Conservation (phyloP, 2,888 invertebrate species). For the Thereva nobilitata region DNA sequence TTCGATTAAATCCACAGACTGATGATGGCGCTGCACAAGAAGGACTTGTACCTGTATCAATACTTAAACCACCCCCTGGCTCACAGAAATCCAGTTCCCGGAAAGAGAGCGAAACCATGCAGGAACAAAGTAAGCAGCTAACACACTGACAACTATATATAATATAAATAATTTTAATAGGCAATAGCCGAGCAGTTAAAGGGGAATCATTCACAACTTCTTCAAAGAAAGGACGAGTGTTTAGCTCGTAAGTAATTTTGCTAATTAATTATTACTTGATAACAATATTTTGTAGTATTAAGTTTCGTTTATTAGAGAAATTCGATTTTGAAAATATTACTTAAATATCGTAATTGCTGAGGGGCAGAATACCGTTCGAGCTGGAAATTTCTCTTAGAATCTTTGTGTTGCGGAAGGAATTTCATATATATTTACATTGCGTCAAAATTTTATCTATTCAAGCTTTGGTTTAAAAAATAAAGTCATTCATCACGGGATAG, state of each 20-base stretch:
- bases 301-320: no score
- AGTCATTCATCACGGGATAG: no score
- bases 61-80: slow-evolving; percentile 74
- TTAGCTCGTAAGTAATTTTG: slow-evolving; percentile 77
- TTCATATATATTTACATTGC: no score
- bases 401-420: no score
- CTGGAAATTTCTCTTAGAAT: no score
- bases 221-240: slow-evolving; percentile 81
- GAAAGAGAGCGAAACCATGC: slow-evolving; percentile 54
- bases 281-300: neutral
- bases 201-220: slow-evolving; percentile 68
- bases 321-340: no score
- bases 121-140: slow-evolving; percentile 52
- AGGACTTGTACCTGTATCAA: slow-evolving; percentile 79
- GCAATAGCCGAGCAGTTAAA: slow-evolving; percentile 55
- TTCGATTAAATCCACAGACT: slow-evolving; percentile 64
- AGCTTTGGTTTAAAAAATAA: no score
- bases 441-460: no score
- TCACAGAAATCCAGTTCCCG: slow-evolving; percentile 55
- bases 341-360: no score
- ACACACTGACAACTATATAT: no score
- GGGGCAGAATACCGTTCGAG: no score
- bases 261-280: slow-evolving; percentile 7
- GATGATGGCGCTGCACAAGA: slow-evolving; percentile 66
- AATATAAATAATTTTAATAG: slow-evolving; percentile 60